phyloP scores from a whole-genome alignment of 2,113 vertebrate species.

The Puntigrus tetrazona region DNA sequence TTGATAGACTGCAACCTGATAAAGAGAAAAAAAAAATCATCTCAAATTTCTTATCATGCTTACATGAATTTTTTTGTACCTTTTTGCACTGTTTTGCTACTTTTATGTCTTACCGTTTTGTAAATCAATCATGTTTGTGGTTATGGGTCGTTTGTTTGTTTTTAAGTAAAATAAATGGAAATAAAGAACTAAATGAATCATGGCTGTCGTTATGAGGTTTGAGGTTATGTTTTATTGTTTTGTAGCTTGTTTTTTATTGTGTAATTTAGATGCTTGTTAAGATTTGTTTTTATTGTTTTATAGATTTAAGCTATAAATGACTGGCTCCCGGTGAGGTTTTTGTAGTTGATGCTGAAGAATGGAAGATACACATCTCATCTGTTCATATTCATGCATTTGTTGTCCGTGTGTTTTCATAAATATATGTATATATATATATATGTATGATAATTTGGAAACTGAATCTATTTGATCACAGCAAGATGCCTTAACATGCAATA shows the following conservation, averaged over 20 bases:
- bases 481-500: background rate
- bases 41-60: background rate
- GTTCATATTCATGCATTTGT: background rate
- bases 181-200: conserved; percentile 19
- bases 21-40: background rate
- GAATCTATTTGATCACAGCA: no score
- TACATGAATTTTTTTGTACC: background rate
- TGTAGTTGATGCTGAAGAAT: background rate
- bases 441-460: no score
- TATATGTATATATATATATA: no score
- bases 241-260: conserved; percentile 30
- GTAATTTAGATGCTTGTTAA: conserved; percentile 45
- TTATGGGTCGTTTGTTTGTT: conserved; percentile 29
- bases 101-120: background rate
- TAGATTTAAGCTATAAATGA: background rate
- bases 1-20: background rate
- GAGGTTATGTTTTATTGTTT: conserved; percentile 53
- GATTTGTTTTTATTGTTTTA: conserved; percentile 44
- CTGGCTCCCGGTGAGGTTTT: background rate
- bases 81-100: background rate
- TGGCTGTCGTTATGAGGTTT: conserved; percentile 25
- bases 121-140: background rate
- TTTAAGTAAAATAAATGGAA: background rate
- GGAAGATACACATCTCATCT: background rate
- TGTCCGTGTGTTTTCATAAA: background rate